phyloP scores from a whole-genome alignment of 2,888 invertebrate species.

The Phaonia tiefii region DNA sequence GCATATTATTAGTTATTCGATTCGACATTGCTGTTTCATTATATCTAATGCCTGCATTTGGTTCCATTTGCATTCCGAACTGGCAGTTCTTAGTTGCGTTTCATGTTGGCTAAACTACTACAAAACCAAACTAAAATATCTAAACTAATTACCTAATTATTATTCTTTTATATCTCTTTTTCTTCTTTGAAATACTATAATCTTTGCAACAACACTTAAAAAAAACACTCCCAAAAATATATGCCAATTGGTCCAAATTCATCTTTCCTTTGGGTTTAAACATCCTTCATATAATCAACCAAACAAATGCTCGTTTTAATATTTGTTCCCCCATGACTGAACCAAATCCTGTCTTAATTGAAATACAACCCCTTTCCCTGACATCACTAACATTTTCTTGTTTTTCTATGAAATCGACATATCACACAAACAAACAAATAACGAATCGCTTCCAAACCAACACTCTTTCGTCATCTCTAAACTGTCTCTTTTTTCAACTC shows the following conservation, averaged over 20 bases:
- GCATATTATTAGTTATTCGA: no score
- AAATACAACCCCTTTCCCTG: no score
- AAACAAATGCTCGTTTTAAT: no score
- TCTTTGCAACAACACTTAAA: slow-evolving; percentile 43
- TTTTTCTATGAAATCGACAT: no score
- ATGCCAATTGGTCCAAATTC: background rate
- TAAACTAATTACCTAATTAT: slow-evolving; percentile 39
- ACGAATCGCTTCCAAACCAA: background rate
- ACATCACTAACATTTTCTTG: no score
- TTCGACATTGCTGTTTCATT: no score
- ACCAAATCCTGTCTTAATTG: no score
- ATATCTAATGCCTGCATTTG: background rate
- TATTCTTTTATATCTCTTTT: slow-evolving; percentile 43
- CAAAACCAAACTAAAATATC: slow-evolving; percentile 6
- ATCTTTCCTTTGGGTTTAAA: no score
- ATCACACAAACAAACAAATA: no score
- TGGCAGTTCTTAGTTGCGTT: slow-evolving; percentile 9
- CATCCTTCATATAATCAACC: no score
- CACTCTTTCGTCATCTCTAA: background rate
- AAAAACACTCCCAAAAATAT: background rate
- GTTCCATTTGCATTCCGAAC: background rate
- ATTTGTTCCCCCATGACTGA: no score
- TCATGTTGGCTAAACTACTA: slow-evolving; percentile 7
- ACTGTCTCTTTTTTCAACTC: slow-evolving; percentile 5
- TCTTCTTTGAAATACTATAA: slow-evolving; percentile 37